Base-by-base conservation (phyloP, 2,888 invertebrate genomes). In the Sicus ferrugineus region DNA sequence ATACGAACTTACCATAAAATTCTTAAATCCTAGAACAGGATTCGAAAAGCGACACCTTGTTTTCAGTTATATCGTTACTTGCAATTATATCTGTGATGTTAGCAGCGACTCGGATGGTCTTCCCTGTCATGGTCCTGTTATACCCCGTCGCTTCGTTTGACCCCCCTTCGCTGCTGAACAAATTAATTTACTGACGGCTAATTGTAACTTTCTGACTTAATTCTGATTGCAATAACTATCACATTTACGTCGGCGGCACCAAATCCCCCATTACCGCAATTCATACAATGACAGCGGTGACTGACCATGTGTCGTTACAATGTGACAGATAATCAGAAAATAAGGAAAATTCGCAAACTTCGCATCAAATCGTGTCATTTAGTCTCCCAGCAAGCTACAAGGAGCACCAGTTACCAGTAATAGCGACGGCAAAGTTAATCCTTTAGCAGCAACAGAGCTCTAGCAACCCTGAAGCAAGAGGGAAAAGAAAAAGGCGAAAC, bases 351-450 rank as follows among this genome's bases (percentile, higher is more conserved):
- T 50, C 50, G 6, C 16, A 30, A 63, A 63, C 19, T 28, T 46
- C 48, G 21, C 28, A 31, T 30, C 1, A 30, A 30, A 31, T n/a
- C 19, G 50, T 30, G 31, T 64, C 46, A 62, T n/a, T 16, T 14
- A 62, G 26, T 26, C 30, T 0, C 19, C 38, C 21, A 21, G 19
- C 34, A 7, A 26, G 16, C 23, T 7, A 26, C 14, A 23, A 42
- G n/a, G 28, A 46, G 16, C 26, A 21, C n/a, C n/a, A 34, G 38
- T 54, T 28, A 66, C 38, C 65, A 66, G 65, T 34, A 58, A 42
- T 54, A 65, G 65, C 46, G 56, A 26, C 66, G 68, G 61, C 54
- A 68, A 68, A 68, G 52, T 70, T 72, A 68, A 72, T 68, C 72
- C 63, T 63, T 69, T 59, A 23, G 67, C 59, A 63, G 68, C 61